Base-by-base conservation (phyloP, 1,140 invertebrate species). In the Dendroctonus ponderosae region DNA sequence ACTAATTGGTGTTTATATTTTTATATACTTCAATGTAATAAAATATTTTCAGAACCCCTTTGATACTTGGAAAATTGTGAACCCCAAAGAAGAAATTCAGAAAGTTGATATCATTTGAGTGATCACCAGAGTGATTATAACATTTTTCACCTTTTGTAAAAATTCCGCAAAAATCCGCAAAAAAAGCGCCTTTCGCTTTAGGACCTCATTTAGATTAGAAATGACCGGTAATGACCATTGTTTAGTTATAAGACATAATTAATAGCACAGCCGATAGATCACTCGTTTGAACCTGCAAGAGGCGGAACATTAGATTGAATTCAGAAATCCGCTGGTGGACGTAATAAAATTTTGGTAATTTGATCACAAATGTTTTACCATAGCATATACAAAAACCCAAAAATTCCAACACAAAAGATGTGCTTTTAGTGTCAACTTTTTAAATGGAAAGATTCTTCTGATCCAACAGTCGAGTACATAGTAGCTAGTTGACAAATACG, bases 401-500 rank as follows among this genome's bases (percentile, higher is more conserved):
- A 7, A 8, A 46, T 4, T 9, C 8, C n/a, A 46, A 46, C n/a
- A 46, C 8, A 46, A 8, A 12, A 11, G 26, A 14, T 50, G 12
- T 50, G 48, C 12, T 50, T 50, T 50, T 50, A 44, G 41, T 56
- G 56, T 58, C 56, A 58, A 58, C 56, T 58, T 58, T 58, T 58
- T 14, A 42, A 58, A 44, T 42, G 12, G 56, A 58, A 9, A 58
- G 39, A 58, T 58, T 58, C 39, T 12, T 58, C 12, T 58, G 56
- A 58, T 40, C 39, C 56, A 58, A 58, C 56, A 42, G 56, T 42
- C 56, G 44, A 43, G 15, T 58, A 58, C 56, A 58, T 58, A 58
- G 42, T 58, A 14, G 38, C 38, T 54, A 54, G 52, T 11, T 54
- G 39, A 38, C 37, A 54, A 39, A 54, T 54, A 37, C 52, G 2